Evolutionary conservation across 2,888 invertebrate species (phyloP).

Genomic region (Allacma fusca): DNA sequence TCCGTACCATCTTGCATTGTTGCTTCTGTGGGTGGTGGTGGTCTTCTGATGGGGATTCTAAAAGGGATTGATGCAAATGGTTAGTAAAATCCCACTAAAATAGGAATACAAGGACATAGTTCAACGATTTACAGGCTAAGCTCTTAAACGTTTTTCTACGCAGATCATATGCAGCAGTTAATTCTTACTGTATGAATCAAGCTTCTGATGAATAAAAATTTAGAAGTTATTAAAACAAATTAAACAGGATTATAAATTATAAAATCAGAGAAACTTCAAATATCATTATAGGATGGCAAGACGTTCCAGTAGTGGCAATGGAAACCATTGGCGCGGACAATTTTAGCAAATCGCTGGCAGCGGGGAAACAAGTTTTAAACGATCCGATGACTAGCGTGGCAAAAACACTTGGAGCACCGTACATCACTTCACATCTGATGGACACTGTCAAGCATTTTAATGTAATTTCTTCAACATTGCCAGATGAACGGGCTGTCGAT

Average conservation of each 20-base stretch:
- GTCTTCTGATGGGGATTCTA: conserved; percentile 64
- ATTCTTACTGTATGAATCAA: too few relatives aligned
- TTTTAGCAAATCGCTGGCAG: conserved; percentile 64
- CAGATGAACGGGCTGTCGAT: conserved; percentile 64
- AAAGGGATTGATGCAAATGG: conserved; percentile 63
- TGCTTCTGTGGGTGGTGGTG: conserved; percentile 67
- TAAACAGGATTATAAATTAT: too few relatives aligned
- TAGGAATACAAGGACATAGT: too few relatives aligned
- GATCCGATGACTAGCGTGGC: conserved; percentile 63
- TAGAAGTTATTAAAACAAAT: too few relatives aligned
- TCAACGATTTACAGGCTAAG: too few relatives aligned
- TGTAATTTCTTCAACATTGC: conserved; percentile 64
- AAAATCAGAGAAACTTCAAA: not conserved
- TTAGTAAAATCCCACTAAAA: too few relatives aligned
- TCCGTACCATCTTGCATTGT: conserved; percentile 65
- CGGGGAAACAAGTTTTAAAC: conserved; percentile 62
- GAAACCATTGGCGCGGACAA: conserved; percentile 67
- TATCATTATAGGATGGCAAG: conserved; percentile 54
- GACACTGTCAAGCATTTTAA: conserved; percentile 62
- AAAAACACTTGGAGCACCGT: conserved; percentile 64
- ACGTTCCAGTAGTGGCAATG: conserved; percentile 66
- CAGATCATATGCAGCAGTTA: too few relatives aligned
- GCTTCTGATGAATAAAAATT: too few relatives aligned
- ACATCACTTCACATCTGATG: conserved; percentile 62
- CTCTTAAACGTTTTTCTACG: too few relatives aligned